Evolutionary conservation across 2,888 invertebrate genomes (phyloP).

Genomic region (Latheticus oryzae): DNA sequence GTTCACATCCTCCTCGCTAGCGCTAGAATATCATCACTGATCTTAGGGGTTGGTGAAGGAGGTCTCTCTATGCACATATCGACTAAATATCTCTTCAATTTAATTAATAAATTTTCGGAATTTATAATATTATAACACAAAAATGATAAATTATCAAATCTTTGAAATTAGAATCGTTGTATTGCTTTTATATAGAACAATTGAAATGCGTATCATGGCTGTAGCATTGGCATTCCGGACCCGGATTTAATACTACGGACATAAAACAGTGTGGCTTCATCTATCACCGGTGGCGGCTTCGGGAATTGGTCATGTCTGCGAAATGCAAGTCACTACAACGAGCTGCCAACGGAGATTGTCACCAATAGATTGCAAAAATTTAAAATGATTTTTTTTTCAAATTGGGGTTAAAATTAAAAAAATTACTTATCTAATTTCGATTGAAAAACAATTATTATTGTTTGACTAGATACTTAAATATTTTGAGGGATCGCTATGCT

Average conservation of each 20-base stretch:
- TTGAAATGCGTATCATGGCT: constrained; percentile 64
- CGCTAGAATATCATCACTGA: constrained; percentile 51
- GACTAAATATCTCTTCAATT: too few relatives aligned
- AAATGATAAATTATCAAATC: constrained; percentile 39
- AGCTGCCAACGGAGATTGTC: constrained; percentile 38
- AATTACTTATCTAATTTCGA: too few relatives aligned
- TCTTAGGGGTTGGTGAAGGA: constrained; percentile 29
- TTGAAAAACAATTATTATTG: too few relatives aligned
- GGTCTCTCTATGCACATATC: constrained; percentile 30
- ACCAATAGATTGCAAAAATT: constrained; percentile 22
- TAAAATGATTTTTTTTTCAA: too few relatives aligned
- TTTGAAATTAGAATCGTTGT: constrained; percentile 25
- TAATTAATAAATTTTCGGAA: too few relatives aligned
- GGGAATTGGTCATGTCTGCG: constrained; percentile 54
- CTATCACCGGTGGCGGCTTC: constrained; percentile 59
- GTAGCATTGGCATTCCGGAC: constrained; percentile 63
- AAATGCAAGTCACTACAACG: constrained; percentile 44
- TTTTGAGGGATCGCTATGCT: too few relatives aligned
- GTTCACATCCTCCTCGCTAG: constrained; percentile 56
- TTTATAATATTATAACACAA: too few relatives aligned
- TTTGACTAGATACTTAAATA: too few relatives aligned
- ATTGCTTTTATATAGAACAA: constrained; percentile 54
- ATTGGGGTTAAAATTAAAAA: too few relatives aligned
- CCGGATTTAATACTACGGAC: constrained; percentile 60
- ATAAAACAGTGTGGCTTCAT: constrained; percentile 62